A percentile compares a stretch with the other conserved stretches of the same genome.
Conservation (phyloP, 2,797 vertebrate species). For the Rhinella marina region DNA sequence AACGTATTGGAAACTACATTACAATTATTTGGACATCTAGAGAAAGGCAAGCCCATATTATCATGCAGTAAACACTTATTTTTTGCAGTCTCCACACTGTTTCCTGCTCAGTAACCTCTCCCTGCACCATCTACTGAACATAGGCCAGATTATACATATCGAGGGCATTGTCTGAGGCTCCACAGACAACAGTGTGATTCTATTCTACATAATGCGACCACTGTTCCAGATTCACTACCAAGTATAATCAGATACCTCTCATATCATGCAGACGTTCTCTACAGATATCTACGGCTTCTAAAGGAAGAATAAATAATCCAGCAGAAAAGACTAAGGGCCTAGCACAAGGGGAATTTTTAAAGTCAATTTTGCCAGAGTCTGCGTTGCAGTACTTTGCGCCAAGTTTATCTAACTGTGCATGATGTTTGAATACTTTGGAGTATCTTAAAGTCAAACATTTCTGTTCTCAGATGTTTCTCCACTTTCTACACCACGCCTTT, state of each 20-base stretch:
- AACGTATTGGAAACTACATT: background rate
- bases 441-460: too few species aligned
- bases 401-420: too few species aligned
- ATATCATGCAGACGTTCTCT: slow-evolving; percentile 15
- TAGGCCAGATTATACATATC: slow-evolving; percentile 50
- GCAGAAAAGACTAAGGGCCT: background rate
- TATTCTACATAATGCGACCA: slow-evolving; percentile 41
- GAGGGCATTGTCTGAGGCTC: slow-evolving; percentile 43
- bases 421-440: too few species aligned
- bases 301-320: background rate
- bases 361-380: too few species aligned
- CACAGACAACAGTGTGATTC: slow-evolving; percentile 33
- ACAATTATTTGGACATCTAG: background rate
- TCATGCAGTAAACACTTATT: slow-evolving; percentile 5
- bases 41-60: background rate
- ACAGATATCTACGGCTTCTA: slow-evolving; percentile 11
- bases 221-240: slow-evolving; percentile 42
- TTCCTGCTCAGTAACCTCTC: slow-evolving; percentile 10
- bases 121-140: slow-evolving; percentile 47
- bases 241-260: slow-evolving; percentile 22
- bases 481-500: too few species aligned
- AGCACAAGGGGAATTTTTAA: too few species aligned
- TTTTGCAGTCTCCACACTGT: slow-evolving; percentile 11
- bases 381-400: too few species aligned
- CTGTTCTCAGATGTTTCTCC: too few species aligned